phyloP scores from a whole-genome alignment of 2,888 invertebrate genomes.

The Melieria picta region DNA sequence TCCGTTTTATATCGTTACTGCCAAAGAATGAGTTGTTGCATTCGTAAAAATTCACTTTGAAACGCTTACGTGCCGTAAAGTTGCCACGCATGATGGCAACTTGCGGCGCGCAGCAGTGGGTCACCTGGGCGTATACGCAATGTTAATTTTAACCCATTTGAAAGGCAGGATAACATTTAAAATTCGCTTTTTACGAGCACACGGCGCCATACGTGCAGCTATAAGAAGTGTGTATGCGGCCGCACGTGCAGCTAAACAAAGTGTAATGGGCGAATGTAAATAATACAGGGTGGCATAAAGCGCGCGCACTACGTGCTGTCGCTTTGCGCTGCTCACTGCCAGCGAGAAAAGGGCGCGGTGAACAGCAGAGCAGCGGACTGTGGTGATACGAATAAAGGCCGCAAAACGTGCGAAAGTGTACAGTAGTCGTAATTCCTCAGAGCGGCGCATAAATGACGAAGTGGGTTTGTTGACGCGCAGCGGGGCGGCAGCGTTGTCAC shows the following conservation, averaged over 20 bases:
- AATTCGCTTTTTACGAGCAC: conserved; percentile 7
- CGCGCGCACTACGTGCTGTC: conserved; percentile 12
- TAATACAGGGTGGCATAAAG: conserved; percentile 19
- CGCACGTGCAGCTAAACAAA: not conserved
- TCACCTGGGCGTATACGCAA: conserved; percentile 11
- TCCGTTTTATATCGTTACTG: too few relatives aligned
- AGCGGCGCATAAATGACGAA: too few relatives aligned
- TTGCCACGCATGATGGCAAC: too few relatives aligned
- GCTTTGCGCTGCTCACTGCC: not conserved
- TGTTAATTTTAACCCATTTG: conserved; percentile 23
- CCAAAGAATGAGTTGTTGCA: too few relatives aligned
- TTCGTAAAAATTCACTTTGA: too few relatives aligned
- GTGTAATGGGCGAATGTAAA: conserved; percentile 3
- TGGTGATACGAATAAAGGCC: too few relatives aligned
- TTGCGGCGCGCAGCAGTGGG: too few relatives aligned
- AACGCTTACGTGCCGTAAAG: too few relatives aligned
- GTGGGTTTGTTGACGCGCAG: too few relatives aligned
- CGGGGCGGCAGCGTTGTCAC: too few relatives aligned
- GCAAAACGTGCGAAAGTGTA: too few relatives aligned
- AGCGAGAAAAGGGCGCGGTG: conserved; percentile 3
- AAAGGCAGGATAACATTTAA: not conserved
- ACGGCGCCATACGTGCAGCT: not conserved
- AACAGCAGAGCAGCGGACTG: not conserved
- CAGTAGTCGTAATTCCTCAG: too few relatives aligned
- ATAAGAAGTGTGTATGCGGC: not conserved